Percentiles rank a stretch among this genome's conserved stretches.
Conservation (phyloP, 1,140 invertebrate genomes). For the Drosophila athabasca region DNA sequence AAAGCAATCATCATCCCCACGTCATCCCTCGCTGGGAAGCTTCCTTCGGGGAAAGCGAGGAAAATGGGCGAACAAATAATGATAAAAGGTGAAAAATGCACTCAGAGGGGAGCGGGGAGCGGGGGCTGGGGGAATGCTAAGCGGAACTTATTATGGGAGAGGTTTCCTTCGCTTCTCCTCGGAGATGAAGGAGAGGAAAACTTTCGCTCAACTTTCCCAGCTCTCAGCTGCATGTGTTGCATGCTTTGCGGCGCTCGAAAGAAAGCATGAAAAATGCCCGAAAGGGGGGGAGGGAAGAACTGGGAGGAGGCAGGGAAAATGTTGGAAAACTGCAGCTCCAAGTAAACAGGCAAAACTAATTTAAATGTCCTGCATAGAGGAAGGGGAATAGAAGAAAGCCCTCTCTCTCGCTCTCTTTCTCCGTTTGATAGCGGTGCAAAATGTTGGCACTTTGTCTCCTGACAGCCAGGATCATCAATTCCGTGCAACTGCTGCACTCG, state of each 20-base stretch:
- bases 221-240: slow-evolving; percentile 64
- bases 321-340: slow-evolving; percentile 36
- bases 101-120: background rate
- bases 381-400: background rate
- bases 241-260: slow-evolving; percentile 44
- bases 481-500: slow-evolving; percentile 9
- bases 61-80: slow-evolving; percentile 47
- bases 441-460: slow-evolving; percentile 57
- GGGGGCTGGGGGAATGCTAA: slow-evolving; percentile 14
- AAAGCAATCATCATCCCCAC: slow-evolving; percentile 14
- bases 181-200: slow-evolving; percentile 26
- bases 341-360: slow-evolving; percentile 65
- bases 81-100: slow-evolving; percentile 57
- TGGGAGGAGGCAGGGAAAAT: slow-evolving; percentile 10
- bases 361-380: slow-evolving; percentile 43
- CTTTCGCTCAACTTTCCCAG: slow-evolving; percentile 51
- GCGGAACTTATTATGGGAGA: slow-evolving; percentile 50
- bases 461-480: slow-evolving; percentile 49
- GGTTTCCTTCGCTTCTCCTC: background rate
- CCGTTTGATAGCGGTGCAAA: slow-evolving; percentile 48
- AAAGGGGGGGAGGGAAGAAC: background rate
- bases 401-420: background rate
- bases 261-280: slow-evolving; percentile 30
- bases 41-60: background rate
- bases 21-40: slow-evolving; percentile 5